phyloP scores from a whole-genome alignment of 2,888 invertebrate species.

The Aphodius sticticus region DNA sequence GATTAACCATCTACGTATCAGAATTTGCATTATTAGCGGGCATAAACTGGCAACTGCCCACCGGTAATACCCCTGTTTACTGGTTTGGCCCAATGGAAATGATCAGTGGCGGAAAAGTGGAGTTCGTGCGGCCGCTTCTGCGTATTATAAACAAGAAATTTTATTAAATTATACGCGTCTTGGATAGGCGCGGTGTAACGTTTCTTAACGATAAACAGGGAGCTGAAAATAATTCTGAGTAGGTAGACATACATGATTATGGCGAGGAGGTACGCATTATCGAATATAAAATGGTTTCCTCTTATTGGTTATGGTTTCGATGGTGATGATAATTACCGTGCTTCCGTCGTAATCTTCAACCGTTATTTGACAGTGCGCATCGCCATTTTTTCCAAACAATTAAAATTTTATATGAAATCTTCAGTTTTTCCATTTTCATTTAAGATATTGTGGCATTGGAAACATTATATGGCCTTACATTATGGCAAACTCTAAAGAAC shows the following conservation, averaged over 20 bases:
- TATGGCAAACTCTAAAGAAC: too few relatives aligned
- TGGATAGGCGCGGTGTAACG: slow-evolving; percentile 12
- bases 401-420: too few relatives aligned
- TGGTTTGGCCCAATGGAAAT: slow-evolving; percentile 21
- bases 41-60: slow-evolving; percentile 40
- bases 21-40: slow-evolving; percentile 46
- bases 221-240: slow-evolving; percentile 18
- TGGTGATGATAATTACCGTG: not conserved
- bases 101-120: slow-evolving; percentile 17
- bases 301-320: not conserved
- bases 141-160: slow-evolving; percentile 26
- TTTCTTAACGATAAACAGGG: slow-evolving; percentile 9
- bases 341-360: too few relatives aligned
- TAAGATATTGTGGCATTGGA: too few relatives aligned
- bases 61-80: slow-evolving; percentile 33
- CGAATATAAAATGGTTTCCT: slow-evolving; percentile 17
- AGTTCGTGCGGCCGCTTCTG: slow-evolving; percentile 4
- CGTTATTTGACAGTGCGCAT: too few relatives aligned
- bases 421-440: too few relatives aligned
- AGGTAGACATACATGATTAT: not conserved
- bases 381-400: too few relatives aligned
- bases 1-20: slow-evolving; percentile 42
- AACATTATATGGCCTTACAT: too few relatives aligned
- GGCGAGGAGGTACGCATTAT: slow-evolving; percentile 22
- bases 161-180: slow-evolving; percentile 25